Evolutionary conservation across 2,113 vertebrate genomes (phyloP).

Genomic region (Mesocricetus auratus): DNA sequence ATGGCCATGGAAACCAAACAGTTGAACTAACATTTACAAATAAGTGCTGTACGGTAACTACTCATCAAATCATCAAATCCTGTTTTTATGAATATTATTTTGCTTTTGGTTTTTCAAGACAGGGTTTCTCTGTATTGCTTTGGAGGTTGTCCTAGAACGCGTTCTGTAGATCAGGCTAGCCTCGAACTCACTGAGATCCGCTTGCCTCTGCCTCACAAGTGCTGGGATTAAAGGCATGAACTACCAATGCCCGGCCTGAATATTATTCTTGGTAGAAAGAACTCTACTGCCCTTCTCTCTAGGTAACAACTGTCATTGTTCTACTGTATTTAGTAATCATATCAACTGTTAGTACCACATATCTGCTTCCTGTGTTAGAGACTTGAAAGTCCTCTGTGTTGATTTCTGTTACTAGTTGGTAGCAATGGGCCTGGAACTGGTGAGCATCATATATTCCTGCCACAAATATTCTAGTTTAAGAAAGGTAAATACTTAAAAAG

Average conservation of each 20-base stretch:
- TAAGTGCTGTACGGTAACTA: neutral
- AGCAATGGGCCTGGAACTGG: neutral
- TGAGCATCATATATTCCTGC: neutral
- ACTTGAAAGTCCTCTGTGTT: neutral
- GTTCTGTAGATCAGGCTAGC: no score
- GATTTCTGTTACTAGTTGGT: neutral
- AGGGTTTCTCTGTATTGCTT: no score
- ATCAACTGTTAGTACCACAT: neutral
- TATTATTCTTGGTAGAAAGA: neutral
- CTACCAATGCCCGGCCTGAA: no score
- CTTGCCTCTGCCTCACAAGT: no score
- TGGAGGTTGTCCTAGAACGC: no score
- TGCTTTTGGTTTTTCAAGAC: no score
- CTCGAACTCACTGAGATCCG: no score
- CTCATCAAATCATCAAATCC: neutral
- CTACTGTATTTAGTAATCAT: neutral
- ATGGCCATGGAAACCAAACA: neutral
- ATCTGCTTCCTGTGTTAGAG: neutral
- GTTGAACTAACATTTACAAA: neutral
- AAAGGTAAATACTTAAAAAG: slow-evolving; percentile 26
- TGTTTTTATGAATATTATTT: slow-evolving; percentile 9
- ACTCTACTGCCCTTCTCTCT: neutral
- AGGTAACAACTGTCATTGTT: neutral
- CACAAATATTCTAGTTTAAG: neutral
- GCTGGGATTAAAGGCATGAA: no score